phyloP scores from a whole-genome alignment of 2,113 vertebrate species.

The Chinchilla lanigera region DNA sequence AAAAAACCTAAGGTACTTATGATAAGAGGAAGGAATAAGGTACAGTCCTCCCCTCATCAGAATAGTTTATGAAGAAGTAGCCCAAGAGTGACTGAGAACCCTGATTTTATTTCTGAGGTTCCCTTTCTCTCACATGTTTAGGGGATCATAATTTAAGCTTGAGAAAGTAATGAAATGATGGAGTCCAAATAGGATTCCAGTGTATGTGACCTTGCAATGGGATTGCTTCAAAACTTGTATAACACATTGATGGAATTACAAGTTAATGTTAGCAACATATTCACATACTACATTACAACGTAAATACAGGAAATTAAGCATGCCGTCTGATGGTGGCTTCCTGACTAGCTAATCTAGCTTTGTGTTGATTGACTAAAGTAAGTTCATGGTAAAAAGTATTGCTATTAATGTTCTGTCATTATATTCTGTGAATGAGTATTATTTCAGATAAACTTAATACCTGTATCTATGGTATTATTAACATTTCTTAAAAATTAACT shows the following conservation, averaged over 20 bases:
- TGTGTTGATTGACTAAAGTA: background rate
- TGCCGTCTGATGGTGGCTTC: background rate
- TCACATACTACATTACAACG: background rate
- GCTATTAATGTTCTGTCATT: background rate
- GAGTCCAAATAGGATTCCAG: background rate
- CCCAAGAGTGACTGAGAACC: background rate
- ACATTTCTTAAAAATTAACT: background rate
- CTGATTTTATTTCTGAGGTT: background rate
- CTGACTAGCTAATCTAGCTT: background rate
- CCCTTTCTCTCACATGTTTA: background rate
- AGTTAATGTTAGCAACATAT: background rate
- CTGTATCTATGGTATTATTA: background rate
- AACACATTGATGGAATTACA: background rate
- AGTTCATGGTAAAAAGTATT: background rate
- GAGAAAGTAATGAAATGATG: background rate
- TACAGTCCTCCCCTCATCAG: background rate
- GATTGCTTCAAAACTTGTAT: background rate
- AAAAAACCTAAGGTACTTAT: background rate
- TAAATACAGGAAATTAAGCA: background rate
- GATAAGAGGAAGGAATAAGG: background rate
- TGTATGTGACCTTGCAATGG: background rate
- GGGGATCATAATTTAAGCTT: background rate
- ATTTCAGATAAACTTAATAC: background rate
- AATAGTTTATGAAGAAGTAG: background rate
- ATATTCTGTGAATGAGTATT: background rate